A percentile compares a stretch with the other conserved stretches of the same genome.
Evolutionary conservation across 2,113 vertebrate genomes (phyloP).

Genomic region (Salvelinus sp.): DNA sequence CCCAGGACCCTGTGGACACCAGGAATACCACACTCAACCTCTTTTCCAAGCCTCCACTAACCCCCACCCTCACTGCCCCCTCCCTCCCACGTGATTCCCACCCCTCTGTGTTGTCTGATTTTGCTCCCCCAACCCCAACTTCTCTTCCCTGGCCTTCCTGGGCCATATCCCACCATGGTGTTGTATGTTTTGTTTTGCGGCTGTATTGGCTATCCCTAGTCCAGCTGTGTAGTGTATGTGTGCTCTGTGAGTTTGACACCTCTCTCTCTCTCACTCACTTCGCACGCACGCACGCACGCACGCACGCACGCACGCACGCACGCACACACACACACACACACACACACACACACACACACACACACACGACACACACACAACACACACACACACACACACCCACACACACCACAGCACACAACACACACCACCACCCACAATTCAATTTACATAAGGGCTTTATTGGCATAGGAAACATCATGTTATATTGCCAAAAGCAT

Average conservation of each 20-base stretch:
- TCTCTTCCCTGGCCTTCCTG: conserved; percentile 24
- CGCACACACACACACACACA: too few species aligned
- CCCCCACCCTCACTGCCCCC: neutral
- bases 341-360: too few species aligned
- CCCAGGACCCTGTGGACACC: conserved; percentile 9
- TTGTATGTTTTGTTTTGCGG: neutral
- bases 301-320: rapidly evolving
- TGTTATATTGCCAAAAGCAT: too few species aligned
- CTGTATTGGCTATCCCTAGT: neutral
- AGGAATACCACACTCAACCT: neutral
- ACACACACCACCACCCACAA: too few species aligned
- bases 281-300: too few species aligned
- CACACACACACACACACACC: too few species aligned
- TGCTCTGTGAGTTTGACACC: conserved; percentile 38
- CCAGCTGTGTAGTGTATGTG: conserved; percentile 38
- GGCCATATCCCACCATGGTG: conserved; percentile 23
- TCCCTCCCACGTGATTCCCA: neutral
- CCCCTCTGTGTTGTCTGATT: conserved; percentile 17
- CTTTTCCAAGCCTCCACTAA: neutral
- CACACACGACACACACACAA: too few species aligned
- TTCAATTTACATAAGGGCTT: too few species aligned
- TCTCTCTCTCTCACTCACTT: neutral
- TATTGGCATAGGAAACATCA: too few species aligned
- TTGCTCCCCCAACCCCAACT: neutral
- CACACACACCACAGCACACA: too few species aligned